Evolutionary conservation across 2,888 invertebrate species (phyloP), one percentile per base, ranked within the genome.

Genomic region (Harmothoe impar): DNA sequence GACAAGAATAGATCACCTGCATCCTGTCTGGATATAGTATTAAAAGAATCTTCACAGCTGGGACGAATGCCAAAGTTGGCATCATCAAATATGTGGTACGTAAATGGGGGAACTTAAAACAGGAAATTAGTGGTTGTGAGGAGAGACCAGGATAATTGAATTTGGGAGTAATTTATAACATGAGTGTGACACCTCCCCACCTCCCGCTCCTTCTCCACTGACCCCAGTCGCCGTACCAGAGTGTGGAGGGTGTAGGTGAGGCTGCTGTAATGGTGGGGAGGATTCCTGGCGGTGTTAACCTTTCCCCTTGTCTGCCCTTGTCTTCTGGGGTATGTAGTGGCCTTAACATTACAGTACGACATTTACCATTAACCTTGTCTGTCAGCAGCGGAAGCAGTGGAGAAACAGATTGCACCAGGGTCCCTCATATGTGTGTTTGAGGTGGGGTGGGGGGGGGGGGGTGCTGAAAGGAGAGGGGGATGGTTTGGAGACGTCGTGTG

Each of bases 321-420:
- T 29, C 72, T 72, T 15, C 3, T 17, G 72, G 25, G 15, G 31
- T 25, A 29, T 72, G 72, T 72, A 72, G 31, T 72, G 29, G 15
- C 72, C 31, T 72, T 25, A 72, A 72, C 72, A 81, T 81, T 81
- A 81, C 35, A 81, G 43, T 77, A 43, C 81, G 43, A 43, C 43
- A 81, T 35, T 81, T 35, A 81, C 25, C 43, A 81, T 43, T 81
- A 72, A 72, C 72, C 72, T 72, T 72, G 72, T 29, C 72, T 72
- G 29, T 72, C 72, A 72, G 72, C 25, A 29, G 72, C 29, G 25
- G 29, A 29, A 23, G 77, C 29, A 15, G 77, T 77, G 7, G 29
- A n/a, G 25, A 29, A 17, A 31, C 29, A 77, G 29, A 77, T 20
- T 15, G 62, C 7, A 62, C 3, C 7, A 20, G 62, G 62, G 62